A percentile compares a stretch with the other conserved stretches of the same genome.
Evolutionary conservation across 2,888 invertebrate genomes (phyloP).

Genomic region (Epirrhoe tristata): DNA sequence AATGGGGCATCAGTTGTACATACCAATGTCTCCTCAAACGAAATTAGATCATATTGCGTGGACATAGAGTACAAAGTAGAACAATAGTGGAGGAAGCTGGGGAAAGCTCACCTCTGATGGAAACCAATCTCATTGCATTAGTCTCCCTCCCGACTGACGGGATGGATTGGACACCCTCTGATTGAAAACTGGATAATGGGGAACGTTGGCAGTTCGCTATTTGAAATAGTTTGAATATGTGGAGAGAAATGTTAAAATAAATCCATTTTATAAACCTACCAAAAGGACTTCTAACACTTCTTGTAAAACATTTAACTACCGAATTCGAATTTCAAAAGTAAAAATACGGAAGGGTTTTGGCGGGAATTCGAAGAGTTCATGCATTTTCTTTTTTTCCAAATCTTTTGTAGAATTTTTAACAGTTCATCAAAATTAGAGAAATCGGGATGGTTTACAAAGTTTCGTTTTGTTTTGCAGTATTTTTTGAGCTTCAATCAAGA

Average conservation of each 20-base stretch:
- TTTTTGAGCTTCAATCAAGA: no score
- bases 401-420: no score
- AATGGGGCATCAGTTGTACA: constrained; percentile 4
- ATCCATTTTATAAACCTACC: neutral
- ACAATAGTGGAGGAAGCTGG: constrained; percentile 17
- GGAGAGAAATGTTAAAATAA: neutral
- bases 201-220: constrained; percentile 1
- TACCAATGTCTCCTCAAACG: constrained; percentile 3
- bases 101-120: constrained; percentile 33
- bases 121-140: constrained; percentile 36
- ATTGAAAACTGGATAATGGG: constrained; percentile 27
- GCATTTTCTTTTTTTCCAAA: no score
- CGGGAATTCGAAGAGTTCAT: no score
- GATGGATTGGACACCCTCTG: constrained; percentile 28
- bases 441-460: no score
- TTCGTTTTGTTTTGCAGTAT: no score
- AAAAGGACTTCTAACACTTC: neutral
- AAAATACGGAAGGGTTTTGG: neutral
- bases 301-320: neutral
- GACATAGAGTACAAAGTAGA: constrained; percentile 21
- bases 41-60: constrained; percentile 21
- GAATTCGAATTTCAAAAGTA: neutral
- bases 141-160: constrained; percentile 13
- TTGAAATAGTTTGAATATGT: constrained; percentile 9
- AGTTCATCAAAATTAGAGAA: no score